These are phyloP conservation scores for Hydrolagus affinis DNA, from an alignment of 2,113 vertebrate genomes.

Conservation along the genomic window DNA sequence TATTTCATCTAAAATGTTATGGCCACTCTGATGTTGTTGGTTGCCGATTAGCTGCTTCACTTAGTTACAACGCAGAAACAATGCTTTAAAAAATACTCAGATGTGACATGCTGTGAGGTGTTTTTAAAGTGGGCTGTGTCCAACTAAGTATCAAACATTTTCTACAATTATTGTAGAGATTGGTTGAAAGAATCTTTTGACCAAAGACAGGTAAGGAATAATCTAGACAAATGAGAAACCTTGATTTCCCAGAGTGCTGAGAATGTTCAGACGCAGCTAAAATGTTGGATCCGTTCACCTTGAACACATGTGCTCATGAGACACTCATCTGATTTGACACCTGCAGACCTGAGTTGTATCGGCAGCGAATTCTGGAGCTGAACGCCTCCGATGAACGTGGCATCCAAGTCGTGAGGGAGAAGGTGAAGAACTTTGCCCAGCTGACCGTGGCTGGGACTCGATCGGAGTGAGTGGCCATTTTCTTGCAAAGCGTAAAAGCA, in stretches of 20 bases:
- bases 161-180: too few relatives aligned
- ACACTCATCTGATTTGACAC: neutral
- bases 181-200: too few relatives aligned
- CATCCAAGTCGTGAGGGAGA: conserved; percentile 90
- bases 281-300: neutral
- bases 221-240: too few relatives aligned
- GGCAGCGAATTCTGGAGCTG: conserved; percentile 84
- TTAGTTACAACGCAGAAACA: too few relatives aligned
- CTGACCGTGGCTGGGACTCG: conserved; percentile 79
- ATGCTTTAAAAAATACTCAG: too few relatives aligned
- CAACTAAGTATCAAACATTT: too few relatives aligned
- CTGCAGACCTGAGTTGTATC: conserved; percentile 75
- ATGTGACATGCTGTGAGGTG: too few relatives aligned
- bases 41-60: too few relatives aligned
- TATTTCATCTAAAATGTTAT: too few relatives aligned
- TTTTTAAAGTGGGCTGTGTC: too few relatives aligned
- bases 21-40: too few relatives aligned
- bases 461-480: conserved; percentile 69
- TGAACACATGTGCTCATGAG: neutral
- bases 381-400: conserved; percentile 96
- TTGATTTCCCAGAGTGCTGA: neutral
- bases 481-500: neutral
- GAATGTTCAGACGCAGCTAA: neutral
- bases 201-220: too few relatives aligned
- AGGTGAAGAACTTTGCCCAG: conserved; percentile 92